Conservation (phyloP, 2,797 vertebrate genomes). For the Notoglanidium macrostoma region DNA sequence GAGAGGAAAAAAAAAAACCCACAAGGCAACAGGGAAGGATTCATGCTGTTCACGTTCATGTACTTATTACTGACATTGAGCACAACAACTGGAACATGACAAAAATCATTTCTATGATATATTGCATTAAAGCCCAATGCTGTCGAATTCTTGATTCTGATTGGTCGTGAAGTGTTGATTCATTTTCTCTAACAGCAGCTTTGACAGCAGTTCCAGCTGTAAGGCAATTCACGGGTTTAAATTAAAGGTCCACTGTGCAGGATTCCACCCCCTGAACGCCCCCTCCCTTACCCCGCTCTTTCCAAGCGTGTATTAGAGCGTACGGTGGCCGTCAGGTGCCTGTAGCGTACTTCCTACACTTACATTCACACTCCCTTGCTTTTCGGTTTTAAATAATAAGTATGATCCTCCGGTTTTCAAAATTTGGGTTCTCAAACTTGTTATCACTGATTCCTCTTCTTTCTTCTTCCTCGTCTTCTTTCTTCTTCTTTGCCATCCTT, state of each 20-base stretch:
- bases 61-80: constrained; percentile 20
- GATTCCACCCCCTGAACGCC: no score
- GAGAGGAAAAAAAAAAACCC: not conserved
- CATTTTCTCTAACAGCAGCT: not conserved
- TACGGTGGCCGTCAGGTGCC: no score
- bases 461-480: no score
- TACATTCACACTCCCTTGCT: no score
- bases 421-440: no score
- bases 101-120: constrained; percentile 17
- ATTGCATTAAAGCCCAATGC: not conserved
- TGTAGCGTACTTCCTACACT: no score
- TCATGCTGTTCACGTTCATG: constrained; percentile 15
- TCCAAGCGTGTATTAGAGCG: no score
- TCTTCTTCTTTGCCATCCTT: no score
- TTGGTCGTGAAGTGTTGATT: not conserved
- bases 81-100: not conserved
- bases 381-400: no score
- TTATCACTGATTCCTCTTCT: no score
- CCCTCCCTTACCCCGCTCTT: no score
- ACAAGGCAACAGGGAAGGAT: not conserved
- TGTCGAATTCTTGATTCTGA: constrained; percentile 5
- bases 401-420: no score
- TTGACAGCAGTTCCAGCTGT: not conserved
- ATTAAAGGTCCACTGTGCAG: not conserved
- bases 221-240: not conserved